A percentile compares a stretch with the other conserved stretches of the same genome.
These are phyloP conservation scores for Dinocampus coccinellae DNA, from an alignment of 2,888 invertebrate genomes.

Conservation along the genomic window DNA sequence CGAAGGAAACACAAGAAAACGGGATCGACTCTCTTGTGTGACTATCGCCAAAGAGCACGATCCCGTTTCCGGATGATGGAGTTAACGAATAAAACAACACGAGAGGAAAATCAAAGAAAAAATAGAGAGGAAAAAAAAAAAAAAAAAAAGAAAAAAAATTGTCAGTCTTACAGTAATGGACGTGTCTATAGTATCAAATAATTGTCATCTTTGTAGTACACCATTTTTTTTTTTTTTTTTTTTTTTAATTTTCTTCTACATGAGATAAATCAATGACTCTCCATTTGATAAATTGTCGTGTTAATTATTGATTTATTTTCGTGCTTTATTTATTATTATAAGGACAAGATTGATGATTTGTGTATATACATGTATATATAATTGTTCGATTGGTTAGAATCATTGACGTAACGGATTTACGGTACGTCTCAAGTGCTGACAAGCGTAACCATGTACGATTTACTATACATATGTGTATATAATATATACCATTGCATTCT, in stretches of 20 bases:
- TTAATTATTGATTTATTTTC: background rate
- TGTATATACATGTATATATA: background rate
- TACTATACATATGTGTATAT: background rate
- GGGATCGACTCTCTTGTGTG: conserved; percentile 21
- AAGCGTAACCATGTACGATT: background rate
- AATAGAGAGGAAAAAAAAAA: background rate
- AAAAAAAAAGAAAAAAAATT: background rate
- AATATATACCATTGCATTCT: conserved; percentile 13
- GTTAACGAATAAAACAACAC: background rate
- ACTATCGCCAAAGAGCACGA: conserved; percentile 18
- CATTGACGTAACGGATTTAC: conserved; percentile 12
- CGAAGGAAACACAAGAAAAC: conserved; percentile 18
- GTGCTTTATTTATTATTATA: background rate
- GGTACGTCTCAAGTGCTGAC: conserved; percentile 27
- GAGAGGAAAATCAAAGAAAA: background rate
- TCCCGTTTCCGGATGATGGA: conserved; percentile 26
- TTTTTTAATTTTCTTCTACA: too few species aligned
- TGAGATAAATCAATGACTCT: too few species aligned
- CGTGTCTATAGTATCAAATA: too few species aligned
- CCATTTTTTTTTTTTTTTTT: too few species aligned
- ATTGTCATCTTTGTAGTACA: background rate
- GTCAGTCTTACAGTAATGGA: too few species aligned
- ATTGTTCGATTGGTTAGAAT: conserved; percentile 15
- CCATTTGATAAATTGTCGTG: too few species aligned
- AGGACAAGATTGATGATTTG: background rate